A percentile compares a stretch with the other conserved stretches of the same genome.
Evolutionary conservation across 2,888 invertebrate genomes (phyloP).

Genomic region (Nomada fucata): DNA sequence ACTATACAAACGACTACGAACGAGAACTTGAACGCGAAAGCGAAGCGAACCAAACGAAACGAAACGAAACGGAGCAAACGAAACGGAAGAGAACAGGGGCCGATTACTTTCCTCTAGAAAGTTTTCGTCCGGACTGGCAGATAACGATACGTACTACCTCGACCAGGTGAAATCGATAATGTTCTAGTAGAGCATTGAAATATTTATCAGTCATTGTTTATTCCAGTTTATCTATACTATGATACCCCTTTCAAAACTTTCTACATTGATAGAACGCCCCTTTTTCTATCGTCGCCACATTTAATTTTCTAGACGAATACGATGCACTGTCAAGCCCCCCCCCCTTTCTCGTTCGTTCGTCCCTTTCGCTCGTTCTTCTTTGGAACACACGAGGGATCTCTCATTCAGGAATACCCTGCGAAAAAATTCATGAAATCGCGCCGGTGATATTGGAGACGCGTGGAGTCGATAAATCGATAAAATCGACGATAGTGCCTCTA

Average conservation of each 20-base stretch:
- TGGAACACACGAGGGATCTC: background rate
- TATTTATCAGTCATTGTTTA: constrained; percentile 8
- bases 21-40: constrained; percentile 17
- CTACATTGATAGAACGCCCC: constrained; percentile 18
- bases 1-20: constrained; percentile 38
- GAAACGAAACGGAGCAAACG: constrained; percentile 35
- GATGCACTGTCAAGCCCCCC: background rate
- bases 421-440: no score
- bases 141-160: background rate
- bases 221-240: background rate
- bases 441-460: background rate
- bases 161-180: constrained; percentile 5
- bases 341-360: constrained; percentile 15
- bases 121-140: no score
- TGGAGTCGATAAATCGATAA: constrained; percentile 23
- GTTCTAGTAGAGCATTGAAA: background rate
- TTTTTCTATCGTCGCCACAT: constrained; percentile 26
- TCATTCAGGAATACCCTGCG: background rate
- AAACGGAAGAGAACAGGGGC: constrained; percentile 15
- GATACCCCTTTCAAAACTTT: constrained; percentile 24
- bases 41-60: constrained; percentile 36
- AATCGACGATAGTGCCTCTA: constrained; percentile 67
- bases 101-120: constrained; percentile 4
- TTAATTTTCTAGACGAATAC: background rate
- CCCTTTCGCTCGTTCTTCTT: constrained; percentile 18